Percentiles rank a stretch among this genome's conserved stretches.
Conservation (phyloP, 1,140 invertebrate genomes). For the Alviniconcha marisindica region DNA sequence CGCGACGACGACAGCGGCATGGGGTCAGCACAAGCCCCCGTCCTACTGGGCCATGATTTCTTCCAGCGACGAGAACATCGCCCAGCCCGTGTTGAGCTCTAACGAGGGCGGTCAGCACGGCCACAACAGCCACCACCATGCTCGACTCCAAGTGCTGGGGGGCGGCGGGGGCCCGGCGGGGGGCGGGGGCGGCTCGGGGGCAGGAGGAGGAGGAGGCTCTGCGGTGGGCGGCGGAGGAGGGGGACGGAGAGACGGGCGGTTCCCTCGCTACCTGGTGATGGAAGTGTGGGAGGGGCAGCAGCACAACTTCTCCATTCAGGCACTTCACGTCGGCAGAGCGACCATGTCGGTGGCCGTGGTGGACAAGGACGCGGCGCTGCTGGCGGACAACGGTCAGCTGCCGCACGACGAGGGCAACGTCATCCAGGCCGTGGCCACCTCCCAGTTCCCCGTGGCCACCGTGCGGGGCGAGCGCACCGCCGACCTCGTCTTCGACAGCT, state of each 20-base stretch:
- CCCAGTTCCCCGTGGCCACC: constrained; percentile 57
- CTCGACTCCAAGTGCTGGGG: constrained; percentile 35
- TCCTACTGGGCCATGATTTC: constrained; percentile 48
- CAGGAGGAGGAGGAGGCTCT: neutral
- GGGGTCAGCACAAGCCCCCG: neutral
- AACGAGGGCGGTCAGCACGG: constrained; percentile 45
- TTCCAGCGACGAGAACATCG: constrained; percentile 49
- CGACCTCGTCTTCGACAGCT: constrained; percentile 71
- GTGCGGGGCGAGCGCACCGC: constrained; percentile 62
- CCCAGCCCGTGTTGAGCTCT: constrained; percentile 34
- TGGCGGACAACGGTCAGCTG: constrained; percentile 36
- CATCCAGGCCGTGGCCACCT: constrained; percentile 54
- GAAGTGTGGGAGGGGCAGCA: constrained; percentile 56
- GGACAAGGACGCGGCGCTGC: constrained; percentile 36
- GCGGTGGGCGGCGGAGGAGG: neutral
- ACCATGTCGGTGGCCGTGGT: constrained; percentile 67
- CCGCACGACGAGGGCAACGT: neutral
- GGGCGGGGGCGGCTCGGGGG: neutral
- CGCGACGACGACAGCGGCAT: neutral
- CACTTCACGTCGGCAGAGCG: constrained; percentile 67
- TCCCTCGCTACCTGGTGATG: constrained; percentile 50
- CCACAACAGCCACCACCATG: constrained; percentile 45
- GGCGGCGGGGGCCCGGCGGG: neutral
- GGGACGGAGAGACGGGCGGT: neutral
- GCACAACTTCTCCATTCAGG: constrained; percentile 68